Evolutionary conservation across 2,888 invertebrate species (phyloP).

Genomic region (Julus scanicus): DNA sequence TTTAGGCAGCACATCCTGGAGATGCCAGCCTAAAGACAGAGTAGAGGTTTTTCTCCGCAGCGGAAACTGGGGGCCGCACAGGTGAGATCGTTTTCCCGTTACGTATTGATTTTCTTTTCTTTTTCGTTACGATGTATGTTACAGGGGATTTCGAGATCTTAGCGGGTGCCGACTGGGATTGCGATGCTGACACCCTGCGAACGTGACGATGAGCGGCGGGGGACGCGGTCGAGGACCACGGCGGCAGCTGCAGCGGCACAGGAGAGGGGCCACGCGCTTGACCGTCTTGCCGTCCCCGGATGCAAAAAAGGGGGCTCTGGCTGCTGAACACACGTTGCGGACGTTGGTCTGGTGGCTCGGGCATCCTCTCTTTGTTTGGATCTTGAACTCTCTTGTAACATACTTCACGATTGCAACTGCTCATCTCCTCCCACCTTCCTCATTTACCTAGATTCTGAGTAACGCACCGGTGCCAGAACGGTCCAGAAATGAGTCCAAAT

Average conservation of each 20-base stretch:
- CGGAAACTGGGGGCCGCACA: constrained; percentile 6
- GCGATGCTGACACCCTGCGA: background rate
- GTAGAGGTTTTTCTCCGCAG: constrained; percentile 25
- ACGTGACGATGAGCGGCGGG: background rate
- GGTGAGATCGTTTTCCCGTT: constrained; percentile 52
- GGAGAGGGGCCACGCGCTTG: background rate
- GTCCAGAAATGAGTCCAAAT: background rate
- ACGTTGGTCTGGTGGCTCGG: background rate
- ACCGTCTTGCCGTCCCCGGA: background rate
- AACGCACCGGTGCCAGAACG: background rate
- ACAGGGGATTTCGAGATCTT: constrained; percentile 41
- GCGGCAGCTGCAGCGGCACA: background rate
- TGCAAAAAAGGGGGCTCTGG: background rate
- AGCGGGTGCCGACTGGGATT: constrained; percentile 33
- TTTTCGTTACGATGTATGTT: background rate
- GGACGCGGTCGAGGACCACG: constrained; percentile 33
- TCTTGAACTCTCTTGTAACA: constrained; percentile 33
- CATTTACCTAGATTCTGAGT: background rate
- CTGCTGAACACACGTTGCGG: background rate
- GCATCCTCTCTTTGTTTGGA: background rate
- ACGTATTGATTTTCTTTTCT: constrained; percentile 43
- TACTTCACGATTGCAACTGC: constrained; percentile 10
- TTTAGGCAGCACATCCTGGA: constrained; percentile 56
- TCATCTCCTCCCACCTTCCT: background rate
- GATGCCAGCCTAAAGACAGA: constrained; percentile 53